Evolutionary conservation across 2,888 invertebrate species (phyloP).

Genomic region (Julus scandinavius): DNA sequence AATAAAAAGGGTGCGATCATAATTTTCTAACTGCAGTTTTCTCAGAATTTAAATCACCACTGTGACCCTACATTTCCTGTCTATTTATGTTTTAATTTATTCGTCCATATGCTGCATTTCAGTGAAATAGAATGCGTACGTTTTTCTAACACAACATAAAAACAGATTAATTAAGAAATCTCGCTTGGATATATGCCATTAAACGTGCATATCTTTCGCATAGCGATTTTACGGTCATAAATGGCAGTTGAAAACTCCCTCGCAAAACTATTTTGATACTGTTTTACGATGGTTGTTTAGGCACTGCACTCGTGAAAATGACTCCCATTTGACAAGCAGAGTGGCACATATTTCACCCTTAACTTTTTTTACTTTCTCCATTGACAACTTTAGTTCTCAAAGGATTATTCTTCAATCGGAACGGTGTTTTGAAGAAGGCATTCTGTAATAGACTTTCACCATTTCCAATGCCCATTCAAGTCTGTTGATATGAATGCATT

Average conservation of each 20-base stretch:
- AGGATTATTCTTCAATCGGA: background rate
- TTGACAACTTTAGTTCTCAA: background rate
- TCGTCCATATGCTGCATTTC: too few species aligned
- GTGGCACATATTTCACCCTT: background rate
- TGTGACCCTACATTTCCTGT: too few species aligned
- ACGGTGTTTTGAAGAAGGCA: background rate
- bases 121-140: too few species aligned
- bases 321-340: conserved; percentile 39
- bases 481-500: too few species aligned
- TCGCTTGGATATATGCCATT: background rate
- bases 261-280: background rate
- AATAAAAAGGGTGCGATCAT: background rate
- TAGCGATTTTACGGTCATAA: background rate
- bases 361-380: background rate
- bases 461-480: too few species aligned
- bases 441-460: background rate
- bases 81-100: too few species aligned
- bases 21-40: background rate
- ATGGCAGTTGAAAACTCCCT: background rate
- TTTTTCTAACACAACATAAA: too few species aligned
- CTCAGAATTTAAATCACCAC: too few species aligned
- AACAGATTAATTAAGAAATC: background rate
- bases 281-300: conserved; percentile 37
- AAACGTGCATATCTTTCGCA: background rate
- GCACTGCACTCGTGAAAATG: conserved; percentile 40